phyloP scores from a whole-genome alignment of 2,888 invertebrate genomes.

The Lochmaea crataegi region DNA sequence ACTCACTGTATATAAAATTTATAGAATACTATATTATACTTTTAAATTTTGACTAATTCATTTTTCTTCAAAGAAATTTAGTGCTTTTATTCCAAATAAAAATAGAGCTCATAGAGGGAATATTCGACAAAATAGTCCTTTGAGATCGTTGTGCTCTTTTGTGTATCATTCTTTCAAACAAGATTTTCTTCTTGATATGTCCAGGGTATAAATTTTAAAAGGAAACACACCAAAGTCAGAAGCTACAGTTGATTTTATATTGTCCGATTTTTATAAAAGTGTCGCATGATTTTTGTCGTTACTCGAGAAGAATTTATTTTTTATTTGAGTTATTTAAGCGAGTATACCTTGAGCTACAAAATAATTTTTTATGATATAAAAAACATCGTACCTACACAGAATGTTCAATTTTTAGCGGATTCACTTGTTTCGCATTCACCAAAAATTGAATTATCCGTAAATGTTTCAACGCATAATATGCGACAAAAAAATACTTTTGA shows the following conservation, averaged over 20 bases:
- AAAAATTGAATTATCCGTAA: too few species aligned
- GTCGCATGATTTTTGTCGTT: not conserved
- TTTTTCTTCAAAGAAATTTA: not conserved
- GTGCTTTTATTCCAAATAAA: conserved; percentile 26
- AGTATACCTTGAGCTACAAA: too few species aligned
- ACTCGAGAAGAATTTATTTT: not conserved
- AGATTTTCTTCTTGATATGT: conserved; percentile 46
- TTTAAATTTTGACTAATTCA: not conserved
- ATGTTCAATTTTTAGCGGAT: too few species aligned
- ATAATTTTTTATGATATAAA: not conserved
- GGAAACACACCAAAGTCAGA: conserved; percentile 20
- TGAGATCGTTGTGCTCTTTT: conserved; percentile 45
- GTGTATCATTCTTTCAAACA: conserved; percentile 50
- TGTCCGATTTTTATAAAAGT: conserved; percentile 16
- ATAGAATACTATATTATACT: not conserved
- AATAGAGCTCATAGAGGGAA: conserved; percentile 39
- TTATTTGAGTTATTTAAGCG: not conserved
- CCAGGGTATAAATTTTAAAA: conserved; percentile 29
- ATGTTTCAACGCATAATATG: too few species aligned
- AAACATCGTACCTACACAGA: too few species aligned
- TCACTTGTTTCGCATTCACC: too few species aligned
- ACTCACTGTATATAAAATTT: too few species aligned
- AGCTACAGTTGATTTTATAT: conserved; percentile 29
- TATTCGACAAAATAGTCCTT: conserved; percentile 35
- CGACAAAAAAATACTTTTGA: too few species aligned